Conservation (phyloP, 2,888 invertebrate species). For the Macrosiphum euphorbiae region DNA sequence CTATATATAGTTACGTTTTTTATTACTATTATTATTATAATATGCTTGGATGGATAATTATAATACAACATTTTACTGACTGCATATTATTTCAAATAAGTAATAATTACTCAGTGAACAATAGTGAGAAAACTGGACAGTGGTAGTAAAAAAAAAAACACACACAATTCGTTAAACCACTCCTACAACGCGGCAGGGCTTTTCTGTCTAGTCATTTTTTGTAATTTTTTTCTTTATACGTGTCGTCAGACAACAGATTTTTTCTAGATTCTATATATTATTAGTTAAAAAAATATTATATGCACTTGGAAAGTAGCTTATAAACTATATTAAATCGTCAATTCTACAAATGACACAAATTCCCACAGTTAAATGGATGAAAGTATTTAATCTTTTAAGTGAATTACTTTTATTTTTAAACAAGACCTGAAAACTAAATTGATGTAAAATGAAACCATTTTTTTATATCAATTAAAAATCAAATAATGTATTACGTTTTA, state of each 20-base stretch:
- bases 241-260: not conserved
- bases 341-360: conserved; percentile 21
- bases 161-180: conserved; percentile 51
- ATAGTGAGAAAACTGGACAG: conserved; percentile 56
- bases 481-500: not conserved
- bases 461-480: not conserved
- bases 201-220: conserved; percentile 56
- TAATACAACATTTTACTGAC: conserved; percentile 33
- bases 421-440: not conserved
- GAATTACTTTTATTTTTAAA: not conserved
- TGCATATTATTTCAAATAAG: conserved; percentile 43
- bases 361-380: not conserved
- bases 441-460: not conserved
- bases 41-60: conserved; percentile 38
- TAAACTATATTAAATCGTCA: not conserved
- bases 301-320: not conserved
- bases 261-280: not conserved
- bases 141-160: not conserved
- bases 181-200: not conserved
- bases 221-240: conserved; percentile 41
- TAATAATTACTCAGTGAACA: conserved; percentile 59
- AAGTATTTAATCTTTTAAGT: not conserved
- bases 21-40: conserved; percentile 31
- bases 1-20: conserved; percentile 11
- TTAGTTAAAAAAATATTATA: not conserved